Evolutionary conservation across 1,140 invertebrate genomes (phyloP).

Genomic region (Drosophila chauvacae): DNA sequence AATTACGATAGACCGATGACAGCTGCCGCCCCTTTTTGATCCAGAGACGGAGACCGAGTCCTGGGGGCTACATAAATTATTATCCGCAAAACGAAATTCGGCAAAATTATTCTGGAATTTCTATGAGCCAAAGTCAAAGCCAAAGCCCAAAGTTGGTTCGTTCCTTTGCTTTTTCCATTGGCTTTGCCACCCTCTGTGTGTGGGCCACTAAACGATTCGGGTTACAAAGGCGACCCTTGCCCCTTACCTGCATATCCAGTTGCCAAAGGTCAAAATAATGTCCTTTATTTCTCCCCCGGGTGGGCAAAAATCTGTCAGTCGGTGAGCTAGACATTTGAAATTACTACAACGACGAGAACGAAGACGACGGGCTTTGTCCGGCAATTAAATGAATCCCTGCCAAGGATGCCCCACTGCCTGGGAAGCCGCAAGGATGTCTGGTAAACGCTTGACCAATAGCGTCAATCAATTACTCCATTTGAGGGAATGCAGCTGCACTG

Average conservation of each 20-base stretch:
- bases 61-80: conserved; percentile 23
- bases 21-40: conserved; percentile 34
- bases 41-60: not conserved
- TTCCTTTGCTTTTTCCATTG: conserved; percentile 10
- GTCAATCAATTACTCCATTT: conserved; percentile 50
- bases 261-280: conserved; percentile 38
- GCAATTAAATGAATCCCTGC: conserved; percentile 42
- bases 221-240: conserved; percentile 26
- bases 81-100: conserved; percentile 27
- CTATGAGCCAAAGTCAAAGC: conserved; percentile 2
- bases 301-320: conserved; percentile 23
- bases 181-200: not conserved
- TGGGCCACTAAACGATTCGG: conserved; percentile 19
- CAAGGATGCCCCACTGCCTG: conserved; percentile 13
- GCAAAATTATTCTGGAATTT: conserved; percentile 18
- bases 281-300: conserved; percentile 14
- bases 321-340: conserved; percentile 17
- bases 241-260: conserved; percentile 14
- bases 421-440: conserved; percentile 23
- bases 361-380: conserved; percentile 11
- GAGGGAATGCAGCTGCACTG: conserved; percentile 25
- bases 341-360: conserved; percentile 3
- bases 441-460: conserved; percentile 41
- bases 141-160: not conserved
- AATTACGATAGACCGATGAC: conserved; percentile 66